Conservation (phyloP, 2,113 vertebrate species). For the Aspidoscelis tigris region DNA sequence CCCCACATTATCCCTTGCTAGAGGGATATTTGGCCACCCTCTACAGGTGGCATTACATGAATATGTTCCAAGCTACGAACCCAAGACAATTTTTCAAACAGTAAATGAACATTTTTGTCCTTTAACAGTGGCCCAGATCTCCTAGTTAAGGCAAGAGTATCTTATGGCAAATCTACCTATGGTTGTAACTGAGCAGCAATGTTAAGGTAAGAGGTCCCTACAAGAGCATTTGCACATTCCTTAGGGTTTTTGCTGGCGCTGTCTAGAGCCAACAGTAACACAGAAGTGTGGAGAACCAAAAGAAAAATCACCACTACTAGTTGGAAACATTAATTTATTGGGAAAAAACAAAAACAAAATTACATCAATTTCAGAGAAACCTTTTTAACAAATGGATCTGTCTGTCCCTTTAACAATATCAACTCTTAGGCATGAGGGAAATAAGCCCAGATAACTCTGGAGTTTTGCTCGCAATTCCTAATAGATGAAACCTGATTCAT, state of each 20-base stretch:
- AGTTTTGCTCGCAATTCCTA: not conserved
- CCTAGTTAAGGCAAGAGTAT: not conserved
- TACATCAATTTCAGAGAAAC: slow-evolving; percentile 32
- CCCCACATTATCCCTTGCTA: too few species aligned
- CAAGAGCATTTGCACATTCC: not conserved
- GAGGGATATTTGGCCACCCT: too few species aligned
- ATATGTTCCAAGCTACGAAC: not conserved
- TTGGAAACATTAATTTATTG: slow-evolving; percentile 71
- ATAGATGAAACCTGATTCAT: slow-evolving; percentile 7
- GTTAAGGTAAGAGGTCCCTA: not conserved
- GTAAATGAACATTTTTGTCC: not conserved
- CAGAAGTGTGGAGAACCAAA: not conserved
- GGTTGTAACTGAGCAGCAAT: not conserved
- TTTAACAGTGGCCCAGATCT: not conserved
- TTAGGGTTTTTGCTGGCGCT: not conserved
- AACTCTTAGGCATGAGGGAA: not conserved
- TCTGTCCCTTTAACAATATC: slow-evolving; percentile 26
- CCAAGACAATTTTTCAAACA: not conserved
- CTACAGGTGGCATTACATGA: not conserved
- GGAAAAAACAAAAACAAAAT: slow-evolving; percentile 42
- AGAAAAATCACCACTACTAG: not conserved
- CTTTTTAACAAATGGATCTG: slow-evolving; percentile 33
- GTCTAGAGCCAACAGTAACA: not conserved
- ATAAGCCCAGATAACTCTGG: slow-evolving; percentile 4
- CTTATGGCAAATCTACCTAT: not conserved